These are phyloP conservation scores for Hyaena hyaena DNA, from an alignment of 2,113 vertebrate genomes.

Conservation along the genomic window DNA sequence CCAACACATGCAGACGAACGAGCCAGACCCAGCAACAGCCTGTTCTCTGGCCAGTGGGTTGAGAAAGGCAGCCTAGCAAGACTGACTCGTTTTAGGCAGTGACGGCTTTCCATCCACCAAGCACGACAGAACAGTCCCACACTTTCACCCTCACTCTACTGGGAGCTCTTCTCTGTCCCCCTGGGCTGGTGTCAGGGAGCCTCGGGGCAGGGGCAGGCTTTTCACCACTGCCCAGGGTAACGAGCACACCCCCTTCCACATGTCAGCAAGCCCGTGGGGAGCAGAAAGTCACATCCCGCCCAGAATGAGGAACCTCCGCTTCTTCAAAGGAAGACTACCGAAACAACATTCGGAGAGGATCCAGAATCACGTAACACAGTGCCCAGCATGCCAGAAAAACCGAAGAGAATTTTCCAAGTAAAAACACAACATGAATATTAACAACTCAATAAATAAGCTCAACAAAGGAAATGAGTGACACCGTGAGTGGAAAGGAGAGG, in stretches of 20 bases:
- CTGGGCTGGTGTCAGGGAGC: rapidly evolving
- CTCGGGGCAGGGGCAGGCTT: too few species aligned
- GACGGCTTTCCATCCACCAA: rapidly evolving
- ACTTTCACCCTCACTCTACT: rapidly evolving
- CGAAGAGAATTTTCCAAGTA: background rate
- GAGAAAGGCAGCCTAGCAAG: rapidly evolving
- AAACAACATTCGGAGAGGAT: rapidly evolving
- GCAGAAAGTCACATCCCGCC: background rate
- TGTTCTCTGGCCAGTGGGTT: background rate
- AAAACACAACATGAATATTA: background rate
- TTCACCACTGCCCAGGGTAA: background rate
- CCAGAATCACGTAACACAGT: rapidly evolving
- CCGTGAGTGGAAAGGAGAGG: background rate
- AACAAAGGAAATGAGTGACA: too few species aligned
- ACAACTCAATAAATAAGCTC: background rate
- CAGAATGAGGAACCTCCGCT: rapidly evolving
- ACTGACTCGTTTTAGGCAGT: rapidly evolving
- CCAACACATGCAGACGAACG: rapidly evolving
- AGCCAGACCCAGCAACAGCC: rapidly evolving
- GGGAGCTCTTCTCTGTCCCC: background rate
- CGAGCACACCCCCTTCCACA: background rate
- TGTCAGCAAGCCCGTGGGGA: too few species aligned
- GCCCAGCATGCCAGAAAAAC: background rate
- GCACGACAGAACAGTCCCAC: rapidly evolving
- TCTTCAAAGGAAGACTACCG: too few species aligned